Percentiles rank a stretch among this genome's conserved stretches.
These are phyloP conservation scores for Acronicta leporina DNA, from an alignment of 2,888 invertebrate species.

Conservation along the genomic window DNA sequence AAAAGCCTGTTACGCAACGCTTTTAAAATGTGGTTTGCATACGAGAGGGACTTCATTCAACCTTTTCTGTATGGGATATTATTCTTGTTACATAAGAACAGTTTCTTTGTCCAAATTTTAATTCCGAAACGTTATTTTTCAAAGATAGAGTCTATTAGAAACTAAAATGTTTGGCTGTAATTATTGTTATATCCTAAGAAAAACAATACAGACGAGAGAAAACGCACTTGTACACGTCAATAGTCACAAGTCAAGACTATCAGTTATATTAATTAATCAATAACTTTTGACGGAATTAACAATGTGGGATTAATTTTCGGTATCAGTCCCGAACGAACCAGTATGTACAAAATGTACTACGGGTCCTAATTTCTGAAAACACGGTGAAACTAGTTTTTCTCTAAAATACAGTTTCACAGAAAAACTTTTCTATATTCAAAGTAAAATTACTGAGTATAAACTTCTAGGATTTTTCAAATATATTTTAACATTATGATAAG, in stretches of 20 bases:
- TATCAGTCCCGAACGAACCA: no score
- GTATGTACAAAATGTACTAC: not conserved
- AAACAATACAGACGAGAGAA: not conserved
- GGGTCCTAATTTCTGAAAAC: slow-evolving; percentile 14
- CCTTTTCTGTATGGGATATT: not conserved
- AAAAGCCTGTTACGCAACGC: slow-evolving; percentile 36
- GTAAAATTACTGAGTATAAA: slow-evolving; percentile 3
- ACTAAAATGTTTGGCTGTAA: no score
- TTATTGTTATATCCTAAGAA: not conserved
- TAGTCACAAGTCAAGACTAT: no score
- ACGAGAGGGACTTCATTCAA: slow-evolving; percentile 1
- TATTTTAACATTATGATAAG: slow-evolving; percentile 8
- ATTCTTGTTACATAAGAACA: no score
- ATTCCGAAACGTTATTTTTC: not conserved
- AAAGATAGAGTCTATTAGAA: not conserved
- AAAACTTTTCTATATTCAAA: slow-evolving; percentile 1
- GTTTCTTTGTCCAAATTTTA: no score
- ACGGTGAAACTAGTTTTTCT: slow-evolving; percentile 1
- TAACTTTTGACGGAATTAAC: no score
- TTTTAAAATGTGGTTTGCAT: slow-evolving; percentile 41
- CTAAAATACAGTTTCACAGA: slow-evolving; percentile 1
- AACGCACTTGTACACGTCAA: no score
- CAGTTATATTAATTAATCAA: no score
- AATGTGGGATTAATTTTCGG: no score
- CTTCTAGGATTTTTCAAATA: not conserved